Evolutionary conservation across 2,888 invertebrate genomes (phyloP).

Genomic region (Ichneumoninae sp.): DNA sequence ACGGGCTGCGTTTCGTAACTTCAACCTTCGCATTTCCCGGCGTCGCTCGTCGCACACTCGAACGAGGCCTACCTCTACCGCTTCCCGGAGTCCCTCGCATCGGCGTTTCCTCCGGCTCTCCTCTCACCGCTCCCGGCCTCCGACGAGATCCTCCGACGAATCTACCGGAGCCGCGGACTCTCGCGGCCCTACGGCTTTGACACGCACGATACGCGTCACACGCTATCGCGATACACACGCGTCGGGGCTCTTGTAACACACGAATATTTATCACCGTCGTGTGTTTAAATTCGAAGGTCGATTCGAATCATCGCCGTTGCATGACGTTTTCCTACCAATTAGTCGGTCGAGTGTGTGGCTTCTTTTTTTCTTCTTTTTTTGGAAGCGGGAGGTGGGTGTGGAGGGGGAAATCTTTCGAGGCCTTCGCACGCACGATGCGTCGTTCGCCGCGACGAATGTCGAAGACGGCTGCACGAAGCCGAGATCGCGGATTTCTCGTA

Average conservation of each 20-base stretch:
- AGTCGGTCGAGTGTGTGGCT: slow-evolving; percentile 28
- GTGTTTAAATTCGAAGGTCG: slow-evolving; percentile 53
- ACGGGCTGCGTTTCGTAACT: slow-evolving; percentile 78
- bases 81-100: slow-evolving; percentile 63
- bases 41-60: slow-evolving; percentile 67
- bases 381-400: not conserved
- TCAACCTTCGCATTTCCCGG: slow-evolving; percentile 78
- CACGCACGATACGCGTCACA: slow-evolving; percentile 20
- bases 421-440: slow-evolving; percentile 52
- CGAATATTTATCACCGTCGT: slow-evolving; percentile 40
- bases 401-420: slow-evolving; percentile 41
- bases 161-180: not conserved
- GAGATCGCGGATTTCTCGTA: slow-evolving; percentile 43
- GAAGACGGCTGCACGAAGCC: slow-evolving; percentile 35
- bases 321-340: slow-evolving; percentile 53
- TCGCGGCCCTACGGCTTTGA: slow-evolving; percentile 23
- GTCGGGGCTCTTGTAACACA: not conserved
- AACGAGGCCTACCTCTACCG: slow-evolving; percentile 65
- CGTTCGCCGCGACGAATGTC: slow-evolving; percentile 44
- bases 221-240: not conserved
- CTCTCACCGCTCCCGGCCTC: slow-evolving; percentile 23
- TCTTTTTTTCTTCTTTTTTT: not conserved
- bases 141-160: not conserved
- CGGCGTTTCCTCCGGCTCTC: slow-evolving; percentile 41
- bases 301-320: slow-evolving; percentile 45